These are phyloP conservation scores for Dynastes grantii DNA, from an alignment of 2,888 invertebrate genomes.

Conservation along the genomic window DNA sequence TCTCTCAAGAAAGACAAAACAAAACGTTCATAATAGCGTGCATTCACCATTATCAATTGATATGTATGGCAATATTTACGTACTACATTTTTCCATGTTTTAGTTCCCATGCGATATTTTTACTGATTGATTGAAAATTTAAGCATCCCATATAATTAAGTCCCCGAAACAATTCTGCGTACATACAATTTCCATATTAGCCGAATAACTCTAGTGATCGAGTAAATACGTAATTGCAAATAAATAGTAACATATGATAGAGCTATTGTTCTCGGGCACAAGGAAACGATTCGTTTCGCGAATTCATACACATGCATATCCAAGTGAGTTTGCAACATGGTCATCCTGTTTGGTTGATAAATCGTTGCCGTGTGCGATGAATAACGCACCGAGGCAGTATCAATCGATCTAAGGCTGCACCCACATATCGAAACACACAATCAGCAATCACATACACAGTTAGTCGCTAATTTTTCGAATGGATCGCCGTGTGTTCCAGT, in stretches of 20 bases:
- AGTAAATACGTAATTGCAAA: background rate
- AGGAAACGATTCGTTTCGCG: constrained; percentile 37
- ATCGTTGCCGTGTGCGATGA: constrained; percentile 57
- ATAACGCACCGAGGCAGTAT: constrained; percentile 54
- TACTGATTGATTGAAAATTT: too few species aligned
- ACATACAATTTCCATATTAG: background rate
- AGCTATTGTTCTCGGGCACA: constrained; percentile 28
- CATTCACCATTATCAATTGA: too few species aligned
- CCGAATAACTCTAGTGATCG: background rate
- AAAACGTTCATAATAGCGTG: too few species aligned
- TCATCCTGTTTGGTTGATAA: constrained; percentile 55
- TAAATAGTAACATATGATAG: constrained; percentile 28
- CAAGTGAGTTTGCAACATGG: constrained; percentile 25
- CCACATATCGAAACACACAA: constrained; percentile 60
- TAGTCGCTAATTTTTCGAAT: constrained; percentile 56
- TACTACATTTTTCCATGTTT: too few species aligned
- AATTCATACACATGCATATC: constrained; percentile 29
- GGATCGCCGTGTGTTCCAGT: constrained; percentile 60
- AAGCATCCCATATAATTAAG: too few species aligned
- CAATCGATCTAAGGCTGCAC: constrained; percentile 59
- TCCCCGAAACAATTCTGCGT: too few species aligned
- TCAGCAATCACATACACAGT: constrained; percentile 59
- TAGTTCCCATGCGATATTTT: too few species aligned
- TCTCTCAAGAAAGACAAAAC: too few species aligned
- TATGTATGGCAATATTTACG: too few species aligned